These are phyloP conservation scores for Pempheris klunzingeri DNA, from an alignment of 2,797 vertebrate genomes.

Conservation along the genomic window DNA sequence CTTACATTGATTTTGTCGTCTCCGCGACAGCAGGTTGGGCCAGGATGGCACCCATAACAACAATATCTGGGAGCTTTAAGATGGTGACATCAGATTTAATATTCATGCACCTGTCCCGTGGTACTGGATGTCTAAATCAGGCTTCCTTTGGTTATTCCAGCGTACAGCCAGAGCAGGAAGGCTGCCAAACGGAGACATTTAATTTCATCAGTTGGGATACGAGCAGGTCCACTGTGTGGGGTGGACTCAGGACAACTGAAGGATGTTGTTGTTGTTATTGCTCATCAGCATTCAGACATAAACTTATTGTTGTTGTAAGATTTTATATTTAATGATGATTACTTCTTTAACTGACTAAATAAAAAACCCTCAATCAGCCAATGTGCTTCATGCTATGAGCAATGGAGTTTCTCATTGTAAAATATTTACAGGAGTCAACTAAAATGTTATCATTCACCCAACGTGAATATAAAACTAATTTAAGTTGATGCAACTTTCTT, in stretches of 20 bases:
- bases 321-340: neutral
- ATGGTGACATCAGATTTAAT: conserved; percentile 35
- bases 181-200: conserved; percentile 8
- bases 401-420: neutral
- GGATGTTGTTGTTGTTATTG: neutral
- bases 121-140: neutral
- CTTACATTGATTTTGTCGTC: conserved; percentile 45
- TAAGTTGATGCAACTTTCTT: neutral
- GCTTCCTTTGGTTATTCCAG: neutral
- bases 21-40: conserved; percentile 17
- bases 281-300: neutral
- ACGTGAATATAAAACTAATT: neutral
- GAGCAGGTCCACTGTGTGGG: neutral
- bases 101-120: conserved; percentile 4
- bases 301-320: neutral
- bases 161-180: neutral
- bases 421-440: neutral
- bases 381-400: no score
- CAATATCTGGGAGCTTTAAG: neutral
- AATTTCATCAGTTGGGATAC: neutral
- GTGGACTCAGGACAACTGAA: neutral
- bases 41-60: conserved; percentile 22
- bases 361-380: neutral
- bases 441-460: neutral
- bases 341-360: neutral